Base-by-base conservation (phyloP, 2,113 vertebrate species). In the Thryonomys swinderianus region DNA sequence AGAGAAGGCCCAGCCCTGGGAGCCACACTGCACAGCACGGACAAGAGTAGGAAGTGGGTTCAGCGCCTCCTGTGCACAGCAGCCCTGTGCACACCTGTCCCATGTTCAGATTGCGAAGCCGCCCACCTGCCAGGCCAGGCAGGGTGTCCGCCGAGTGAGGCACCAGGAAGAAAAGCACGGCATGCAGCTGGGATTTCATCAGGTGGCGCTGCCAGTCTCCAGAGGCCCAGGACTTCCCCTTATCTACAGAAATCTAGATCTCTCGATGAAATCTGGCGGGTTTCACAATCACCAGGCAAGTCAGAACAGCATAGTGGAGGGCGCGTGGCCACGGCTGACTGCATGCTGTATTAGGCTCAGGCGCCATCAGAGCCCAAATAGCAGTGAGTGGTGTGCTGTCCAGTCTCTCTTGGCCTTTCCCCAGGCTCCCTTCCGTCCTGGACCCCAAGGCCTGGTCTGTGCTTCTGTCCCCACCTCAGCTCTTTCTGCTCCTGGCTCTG, bases 81-180 rank as follows among this genome's bases (percentile, higher is more conserved):
- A 20, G 42, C 32, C 71, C 37, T 9, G 2, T 0, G 11, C 27
- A 30, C 51, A 55, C 23, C 7, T 7, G 12, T 4, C 23, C 25
- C 34, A 25, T 2, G 16, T 30, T 12, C 21, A 57, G 40, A 17
- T 9, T 67, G 2, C 84, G 82, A 61, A 88, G 34, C 83, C 11
- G 0, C 6, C 9, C 3, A 45, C 51, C 13, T 12, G 1, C 4
- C 3, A 45, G 30, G 9, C 17, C 3, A 30, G 51, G 32, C 8
- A 40, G 79, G 4, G 6, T 62, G 3, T 27, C 37, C 62, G 2
- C 7, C 34, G 90, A 1, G 27, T 20, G 25, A 85, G 61, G 7
- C 30, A 3, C 14, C 34, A 74, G 37, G 40, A 40, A 61, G 48
- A 42, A 21, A 25, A 20, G 76, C 40, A 74, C 25, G 1, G 6